phyloP scores from a whole-genome alignment of 2,113 vertebrate species.

The Seriola aureovittata region DNA sequence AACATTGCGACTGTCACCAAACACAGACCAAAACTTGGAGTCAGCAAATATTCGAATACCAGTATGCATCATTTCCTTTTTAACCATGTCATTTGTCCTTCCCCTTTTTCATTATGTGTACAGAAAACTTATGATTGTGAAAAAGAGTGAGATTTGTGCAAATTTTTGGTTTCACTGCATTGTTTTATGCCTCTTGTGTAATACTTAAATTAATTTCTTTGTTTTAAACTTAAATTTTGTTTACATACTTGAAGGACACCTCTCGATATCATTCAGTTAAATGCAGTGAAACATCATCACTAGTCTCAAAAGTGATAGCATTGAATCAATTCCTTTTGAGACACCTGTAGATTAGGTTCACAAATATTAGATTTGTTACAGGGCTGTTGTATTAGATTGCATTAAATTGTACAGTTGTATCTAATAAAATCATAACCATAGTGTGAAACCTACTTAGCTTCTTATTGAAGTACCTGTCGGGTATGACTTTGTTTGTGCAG shows the following conservation, averaged over 20 bases:
- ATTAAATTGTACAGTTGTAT: not conserved
- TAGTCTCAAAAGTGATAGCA: not conserved
- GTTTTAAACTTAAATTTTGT: not conserved
- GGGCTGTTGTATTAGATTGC: not conserved
- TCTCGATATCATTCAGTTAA: not conserved
- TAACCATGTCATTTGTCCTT: not conserved
- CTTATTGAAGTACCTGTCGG: not conserved
- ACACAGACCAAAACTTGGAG: constrained; percentile 7
- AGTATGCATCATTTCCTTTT: constrained; percentile 21
- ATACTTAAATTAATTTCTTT: not conserved
- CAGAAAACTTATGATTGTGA: not conserved
- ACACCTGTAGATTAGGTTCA: not conserved
- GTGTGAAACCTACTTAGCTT: not conserved
- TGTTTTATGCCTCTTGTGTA: not conserved
- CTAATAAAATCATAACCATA: not conserved
- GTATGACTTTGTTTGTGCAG: not conserved
- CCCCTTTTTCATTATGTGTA: not conserved
- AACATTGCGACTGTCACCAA: not conserved
- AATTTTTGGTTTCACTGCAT: not conserved
- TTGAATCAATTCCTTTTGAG: not conserved
- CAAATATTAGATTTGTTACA: not conserved
- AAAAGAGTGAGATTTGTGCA: not conserved
- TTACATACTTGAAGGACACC: not conserved
- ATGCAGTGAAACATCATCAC: not conserved
- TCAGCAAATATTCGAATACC: constrained; percentile 17